These are phyloP conservation scores for Mastomys natalensis DNA, from an alignment of 2,113 vertebrate species.

Conservation along the genomic window DNA sequence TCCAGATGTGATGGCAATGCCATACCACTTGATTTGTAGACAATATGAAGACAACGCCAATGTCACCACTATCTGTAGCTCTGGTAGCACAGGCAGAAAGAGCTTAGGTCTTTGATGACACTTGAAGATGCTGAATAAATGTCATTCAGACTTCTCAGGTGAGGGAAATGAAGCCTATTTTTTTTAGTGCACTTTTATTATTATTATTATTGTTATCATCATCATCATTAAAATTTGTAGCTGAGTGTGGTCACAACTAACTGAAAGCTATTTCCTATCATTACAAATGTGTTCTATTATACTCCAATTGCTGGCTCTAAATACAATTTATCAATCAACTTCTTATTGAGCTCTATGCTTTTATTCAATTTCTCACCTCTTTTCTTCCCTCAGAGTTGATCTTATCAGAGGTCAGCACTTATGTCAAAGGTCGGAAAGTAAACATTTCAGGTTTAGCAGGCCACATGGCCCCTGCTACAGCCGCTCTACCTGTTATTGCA, in stretches of 20 bases:
- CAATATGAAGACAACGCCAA: background rate
- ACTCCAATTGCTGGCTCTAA: conserved; percentile 7
- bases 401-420: background rate
- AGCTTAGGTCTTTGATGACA: background rate
- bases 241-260: background rate
- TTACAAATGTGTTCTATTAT: background rate
- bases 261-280: background rate
- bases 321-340: background rate
- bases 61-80: background rate
- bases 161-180: conserved; percentile 12
- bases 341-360: conserved; percentile 12
- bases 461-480: background rate
- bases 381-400: background rate
- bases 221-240: background rate
- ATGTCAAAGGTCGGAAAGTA: background rate
- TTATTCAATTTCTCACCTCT: conserved; percentile 49
- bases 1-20: background rate
- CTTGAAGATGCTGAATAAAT: background rate
- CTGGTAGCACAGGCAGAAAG: background rate
- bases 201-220: background rate
- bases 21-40: background rate
- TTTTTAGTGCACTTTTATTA: background rate
- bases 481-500: background rate
- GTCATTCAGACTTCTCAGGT: background rate
- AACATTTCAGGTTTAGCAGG: background rate